Evolutionary conservation across 1,140 invertebrate species (phyloP).

Genomic region (Lanistes nyassanus): DNA sequence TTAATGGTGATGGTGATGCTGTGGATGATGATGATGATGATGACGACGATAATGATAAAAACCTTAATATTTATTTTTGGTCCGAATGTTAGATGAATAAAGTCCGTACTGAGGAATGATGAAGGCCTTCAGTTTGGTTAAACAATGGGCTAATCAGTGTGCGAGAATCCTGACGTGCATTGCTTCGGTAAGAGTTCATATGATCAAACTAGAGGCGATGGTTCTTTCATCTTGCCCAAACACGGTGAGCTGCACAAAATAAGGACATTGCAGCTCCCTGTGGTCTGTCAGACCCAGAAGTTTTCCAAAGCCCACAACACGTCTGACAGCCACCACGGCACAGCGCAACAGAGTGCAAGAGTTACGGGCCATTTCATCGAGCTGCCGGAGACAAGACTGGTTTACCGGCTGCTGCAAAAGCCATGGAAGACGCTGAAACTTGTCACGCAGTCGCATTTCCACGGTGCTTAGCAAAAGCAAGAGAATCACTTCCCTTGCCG

Average conservation of each 20-base stretch:
- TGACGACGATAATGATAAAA: no score
- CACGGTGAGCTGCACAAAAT: not conserved
- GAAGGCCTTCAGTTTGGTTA: no score
- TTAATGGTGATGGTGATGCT: no score
- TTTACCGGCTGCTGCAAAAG: constrained; percentile 18
- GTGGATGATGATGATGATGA: no score
- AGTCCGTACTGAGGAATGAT: no score
- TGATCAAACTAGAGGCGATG: not conserved
- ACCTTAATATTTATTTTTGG: no score
- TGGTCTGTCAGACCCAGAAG: not conserved
- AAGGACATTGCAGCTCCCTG: not conserved
- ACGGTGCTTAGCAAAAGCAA: constrained; percentile 10
- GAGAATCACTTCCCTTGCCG: constrained; percentile 11
- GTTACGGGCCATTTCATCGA: not conserved
- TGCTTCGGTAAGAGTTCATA: no score
- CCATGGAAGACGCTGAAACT: constrained; percentile 1
- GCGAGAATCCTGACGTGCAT: no score
- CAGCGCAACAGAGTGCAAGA: constrained; percentile 4
- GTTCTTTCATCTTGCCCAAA: constrained; percentile 13
- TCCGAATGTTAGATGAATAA: no score
- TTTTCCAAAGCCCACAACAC: not conserved
- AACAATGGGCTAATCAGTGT: no score
- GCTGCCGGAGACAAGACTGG: not conserved
- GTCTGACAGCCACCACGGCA: not conserved
- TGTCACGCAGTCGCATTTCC: not conserved